Percentiles rank a stretch among this genome's conserved stretches.
Evolutionary conservation across 2,888 invertebrate genomes (phyloP).

Genomic region (Molanna angustata): DNA sequence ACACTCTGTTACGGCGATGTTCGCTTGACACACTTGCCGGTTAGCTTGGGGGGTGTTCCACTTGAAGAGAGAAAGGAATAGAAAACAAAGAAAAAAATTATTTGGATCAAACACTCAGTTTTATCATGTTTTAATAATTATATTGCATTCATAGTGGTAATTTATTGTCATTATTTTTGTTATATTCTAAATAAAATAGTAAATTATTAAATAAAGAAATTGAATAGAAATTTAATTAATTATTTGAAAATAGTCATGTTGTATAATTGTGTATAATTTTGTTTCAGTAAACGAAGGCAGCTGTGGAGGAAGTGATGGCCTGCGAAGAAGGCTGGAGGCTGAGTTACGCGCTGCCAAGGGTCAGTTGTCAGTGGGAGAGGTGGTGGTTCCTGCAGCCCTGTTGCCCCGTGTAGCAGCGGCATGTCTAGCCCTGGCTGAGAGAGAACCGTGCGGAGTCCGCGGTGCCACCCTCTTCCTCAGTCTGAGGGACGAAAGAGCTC

Average conservation of each 20-base stretch:
- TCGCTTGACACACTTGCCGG: no score
- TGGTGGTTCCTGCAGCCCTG: slow-evolving; percentile 79
- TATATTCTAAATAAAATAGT: neutral
- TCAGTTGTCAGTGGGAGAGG: slow-evolving; percentile 78
- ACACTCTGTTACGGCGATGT: no score
- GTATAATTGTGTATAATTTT: slow-evolving; percentile 6
- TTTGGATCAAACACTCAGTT: no score
- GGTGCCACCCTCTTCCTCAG: slow-evolving; percentile 85
- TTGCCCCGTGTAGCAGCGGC: slow-evolving; percentile 75
- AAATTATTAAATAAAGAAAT: no score
- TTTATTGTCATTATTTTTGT: slow-evolving; percentile 5
- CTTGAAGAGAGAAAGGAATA: no score
- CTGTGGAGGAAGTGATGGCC: slow-evolving; percentile 44
- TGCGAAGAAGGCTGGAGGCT: slow-evolving; percentile 73
- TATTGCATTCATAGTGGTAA: no score
- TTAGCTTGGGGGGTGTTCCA: no score
- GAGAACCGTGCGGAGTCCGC: slow-evolving; percentile 85
- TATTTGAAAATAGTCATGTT: neutral
- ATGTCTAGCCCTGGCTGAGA: slow-evolving; percentile 78
- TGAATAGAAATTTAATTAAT: neutral
- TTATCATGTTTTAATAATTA: no score
- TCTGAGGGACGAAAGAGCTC: slow-evolving; percentile 67
- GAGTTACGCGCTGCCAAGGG: slow-evolving; percentile 79
- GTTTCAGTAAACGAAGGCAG: slow-evolving; percentile 26
- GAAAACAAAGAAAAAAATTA: no score